These are phyloP conservation scores for Uloborus diversus DNA, from an alignment of 1,140 invertebrate genomes.

Conservation along the genomic window DNA sequence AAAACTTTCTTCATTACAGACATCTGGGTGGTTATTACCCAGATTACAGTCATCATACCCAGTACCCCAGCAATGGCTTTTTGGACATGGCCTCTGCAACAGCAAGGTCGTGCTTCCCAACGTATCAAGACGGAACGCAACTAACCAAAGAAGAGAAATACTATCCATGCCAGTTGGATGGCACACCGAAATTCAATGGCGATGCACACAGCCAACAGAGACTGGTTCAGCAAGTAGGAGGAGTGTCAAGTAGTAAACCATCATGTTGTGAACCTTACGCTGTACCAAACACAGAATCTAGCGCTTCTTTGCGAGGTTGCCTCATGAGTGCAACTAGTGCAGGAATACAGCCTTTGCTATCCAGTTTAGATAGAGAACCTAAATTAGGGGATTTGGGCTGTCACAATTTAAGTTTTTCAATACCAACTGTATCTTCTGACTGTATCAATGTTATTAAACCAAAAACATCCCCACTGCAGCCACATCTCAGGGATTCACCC, in stretches of 20 bases:
- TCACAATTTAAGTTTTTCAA: constrained; percentile 41
- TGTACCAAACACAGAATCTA: constrained; percentile 12
- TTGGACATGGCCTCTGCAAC: constrained; percentile 70
- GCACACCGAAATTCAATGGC: constrained; percentile 57
- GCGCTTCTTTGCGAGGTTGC: constrained; percentile 51
- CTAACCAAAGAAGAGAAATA: constrained; percentile 69
- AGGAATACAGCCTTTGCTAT: constrained; percentile 50
- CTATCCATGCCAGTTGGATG: constrained; percentile 72
- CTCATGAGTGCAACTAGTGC: constrained; percentile 56
- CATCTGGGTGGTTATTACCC: constrained; percentile 79
- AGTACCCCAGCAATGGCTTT: constrained; percentile 78
- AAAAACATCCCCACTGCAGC: constrained; percentile 37
- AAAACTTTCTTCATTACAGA: constrained; percentile 82
- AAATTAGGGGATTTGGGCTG: constrained; percentile 33
- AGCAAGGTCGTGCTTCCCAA: constrained; percentile 65
- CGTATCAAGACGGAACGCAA: constrained; percentile 65
- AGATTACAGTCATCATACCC: constrained; percentile 68
- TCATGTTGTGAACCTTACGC: constrained; percentile 55
- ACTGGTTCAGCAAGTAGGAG: constrained; percentile 35
- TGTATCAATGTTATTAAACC: constrained; percentile 57
- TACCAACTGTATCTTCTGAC: constrained; percentile 32
- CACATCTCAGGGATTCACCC: constrained; percentile 42
- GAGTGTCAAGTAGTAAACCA: constrained; percentile 26
- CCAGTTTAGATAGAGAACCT: constrained; percentile 39
- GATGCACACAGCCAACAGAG: constrained; percentile 36